These are phyloP conservation scores for Carabus problematicus DNA, from an alignment of 2,888 invertebrate genomes.

Conservation along the genomic window DNA sequence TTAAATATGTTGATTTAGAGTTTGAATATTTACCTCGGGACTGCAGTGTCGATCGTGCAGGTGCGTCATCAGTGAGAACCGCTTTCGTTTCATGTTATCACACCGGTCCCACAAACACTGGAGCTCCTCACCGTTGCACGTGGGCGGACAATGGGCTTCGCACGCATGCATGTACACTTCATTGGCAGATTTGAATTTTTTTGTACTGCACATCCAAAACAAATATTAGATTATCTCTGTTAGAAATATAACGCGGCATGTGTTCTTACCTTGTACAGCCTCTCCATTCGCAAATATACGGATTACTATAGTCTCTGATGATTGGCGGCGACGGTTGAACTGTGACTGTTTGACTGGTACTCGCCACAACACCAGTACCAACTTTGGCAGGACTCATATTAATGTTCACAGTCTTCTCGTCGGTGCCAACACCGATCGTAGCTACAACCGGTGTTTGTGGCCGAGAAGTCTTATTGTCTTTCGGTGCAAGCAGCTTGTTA, in stretches of 20 bases:
- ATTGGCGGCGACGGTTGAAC: constrained; percentile 45
- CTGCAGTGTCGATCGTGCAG: constrained; percentile 94
- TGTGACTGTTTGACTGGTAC: constrained; percentile 11
- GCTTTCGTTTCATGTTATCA: constrained; percentile 86
- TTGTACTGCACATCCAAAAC: constrained; percentile 57
- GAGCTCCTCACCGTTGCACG: constrained; percentile 70
- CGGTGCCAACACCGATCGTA: constrained; percentile 4
- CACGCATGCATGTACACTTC: constrained; percentile 90
- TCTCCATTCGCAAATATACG: constrained; percentile 91
- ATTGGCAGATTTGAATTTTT: constrained; percentile 73
- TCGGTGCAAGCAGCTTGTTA: constrained; percentile 14
- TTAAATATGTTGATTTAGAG: not conserved
- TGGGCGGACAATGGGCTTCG: constrained; percentile 79
- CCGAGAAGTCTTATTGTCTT: constrained; percentile 19
- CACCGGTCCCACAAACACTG: constrained; percentile 91
- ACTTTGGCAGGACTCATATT: constrained; percentile 5
- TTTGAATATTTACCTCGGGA: constrained; percentile 67
- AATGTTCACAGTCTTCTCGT: constrained; percentile 15
- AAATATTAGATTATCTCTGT: constrained; percentile 23
- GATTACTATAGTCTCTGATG: constrained; percentile 57
- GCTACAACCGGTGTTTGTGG: constrained; percentile 21
- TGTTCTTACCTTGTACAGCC: constrained; percentile 76
- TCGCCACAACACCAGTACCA: constrained; percentile 8
- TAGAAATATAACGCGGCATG: constrained; percentile 39
- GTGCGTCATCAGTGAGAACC: constrained; percentile 97